phyloP scores from a whole-genome alignment of 2,113 vertebrate genomes.

The Sorex araneus region DNA sequence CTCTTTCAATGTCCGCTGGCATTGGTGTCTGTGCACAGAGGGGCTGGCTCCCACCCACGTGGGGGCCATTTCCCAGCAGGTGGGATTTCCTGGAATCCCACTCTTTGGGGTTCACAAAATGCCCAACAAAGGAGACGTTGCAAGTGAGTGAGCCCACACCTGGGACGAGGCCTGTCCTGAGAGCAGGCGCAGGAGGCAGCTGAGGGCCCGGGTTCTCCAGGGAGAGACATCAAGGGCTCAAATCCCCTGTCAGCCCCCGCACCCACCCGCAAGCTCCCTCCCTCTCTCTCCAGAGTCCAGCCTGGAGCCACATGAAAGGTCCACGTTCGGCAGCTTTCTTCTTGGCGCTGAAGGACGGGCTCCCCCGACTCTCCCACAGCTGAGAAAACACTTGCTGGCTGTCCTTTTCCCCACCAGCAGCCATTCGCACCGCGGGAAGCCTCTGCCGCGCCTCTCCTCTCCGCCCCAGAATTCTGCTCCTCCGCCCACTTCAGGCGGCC shows the following conservation, averaged over 20 bases:
- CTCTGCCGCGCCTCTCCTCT: neutral
- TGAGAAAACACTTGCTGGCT: constrained; percentile 59
- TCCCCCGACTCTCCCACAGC: constrained; percentile 5
- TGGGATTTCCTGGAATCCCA: neutral
- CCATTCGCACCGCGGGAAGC: neutral
- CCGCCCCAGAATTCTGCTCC: neutral
- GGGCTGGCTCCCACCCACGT: neutral
- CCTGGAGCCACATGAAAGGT: neutral
- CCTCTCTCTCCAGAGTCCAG: neutral
- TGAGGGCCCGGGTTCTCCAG: neutral
- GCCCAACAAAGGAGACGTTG: neutral
- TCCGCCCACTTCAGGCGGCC: neutral
- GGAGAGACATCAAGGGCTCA: neutral
- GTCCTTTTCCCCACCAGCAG: neutral
- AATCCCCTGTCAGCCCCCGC: fast-evolving
- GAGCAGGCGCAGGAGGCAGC: neutral
- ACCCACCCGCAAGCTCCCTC: neutral
- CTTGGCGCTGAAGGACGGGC: neutral
- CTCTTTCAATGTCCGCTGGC: neutral
- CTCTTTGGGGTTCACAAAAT: neutral
- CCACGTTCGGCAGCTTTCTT: neutral
- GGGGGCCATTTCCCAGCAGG: neutral
- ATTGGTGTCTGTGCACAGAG: neutral
- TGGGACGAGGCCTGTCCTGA: neutral
- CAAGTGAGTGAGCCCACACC: neutral